Evolutionary conservation across 2,888 invertebrate species (phyloP).

Genomic region (Lasioglossum malachurum): DNA sequence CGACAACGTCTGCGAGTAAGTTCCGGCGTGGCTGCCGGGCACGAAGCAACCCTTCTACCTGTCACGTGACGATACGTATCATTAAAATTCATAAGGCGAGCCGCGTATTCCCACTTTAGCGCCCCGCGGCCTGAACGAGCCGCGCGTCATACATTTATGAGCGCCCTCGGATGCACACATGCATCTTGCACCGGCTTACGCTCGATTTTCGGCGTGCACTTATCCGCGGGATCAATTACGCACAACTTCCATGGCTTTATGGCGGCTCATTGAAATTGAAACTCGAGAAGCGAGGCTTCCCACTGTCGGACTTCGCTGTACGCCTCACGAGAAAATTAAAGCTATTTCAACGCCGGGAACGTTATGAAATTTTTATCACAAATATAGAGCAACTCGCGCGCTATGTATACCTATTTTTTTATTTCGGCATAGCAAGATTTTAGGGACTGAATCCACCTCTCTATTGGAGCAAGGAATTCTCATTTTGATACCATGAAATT

Average conservation of each 20-base stretch:
- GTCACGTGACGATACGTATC: constrained; percentile 75
- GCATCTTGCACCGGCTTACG: constrained; percentile 37
- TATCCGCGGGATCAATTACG: constrained; percentile 15
- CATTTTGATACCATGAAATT: too few relatives aligned
- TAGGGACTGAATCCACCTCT: neutral
- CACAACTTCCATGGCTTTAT: constrained; percentile 6
- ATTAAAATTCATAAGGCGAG: constrained; percentile 80
- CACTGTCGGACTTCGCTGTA: neutral
- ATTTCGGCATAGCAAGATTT: neutral
- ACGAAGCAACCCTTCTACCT: constrained; percentile 69
- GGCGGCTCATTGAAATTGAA: neutral
- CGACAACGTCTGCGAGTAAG: constrained; percentile 35
- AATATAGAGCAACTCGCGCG: neutral
- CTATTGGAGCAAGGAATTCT: too few relatives aligned
- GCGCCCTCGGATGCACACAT: constrained; percentile 61
- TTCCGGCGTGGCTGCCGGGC: constrained; percentile 40
- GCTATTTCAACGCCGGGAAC: neutral
- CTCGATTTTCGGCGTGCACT: constrained; percentile 37
- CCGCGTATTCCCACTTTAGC: constrained; percentile 74
- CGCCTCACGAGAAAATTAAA: neutral
- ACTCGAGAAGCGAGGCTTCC: neutral
- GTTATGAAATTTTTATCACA: neutral
- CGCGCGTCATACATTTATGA: constrained; percentile 77
- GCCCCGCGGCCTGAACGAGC: constrained; percentile 51
- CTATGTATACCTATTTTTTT: neutral